Evolutionary conservation across 64 coral and sea anemone species (phyloP).

Genomic region (Orbicella faveolata): DNA sequence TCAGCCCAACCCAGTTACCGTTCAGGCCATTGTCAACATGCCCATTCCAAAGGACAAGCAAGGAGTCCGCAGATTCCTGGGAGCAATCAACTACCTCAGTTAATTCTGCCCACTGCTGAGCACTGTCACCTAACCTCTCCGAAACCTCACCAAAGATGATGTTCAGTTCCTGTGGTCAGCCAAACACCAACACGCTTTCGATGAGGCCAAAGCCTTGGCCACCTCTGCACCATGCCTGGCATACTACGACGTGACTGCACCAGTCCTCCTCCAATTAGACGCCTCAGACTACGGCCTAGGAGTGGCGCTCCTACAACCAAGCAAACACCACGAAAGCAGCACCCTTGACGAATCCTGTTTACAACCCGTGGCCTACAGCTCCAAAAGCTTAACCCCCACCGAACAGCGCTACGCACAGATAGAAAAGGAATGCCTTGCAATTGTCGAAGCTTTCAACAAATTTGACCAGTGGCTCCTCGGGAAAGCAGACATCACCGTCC

Average conservation of each 20-base stretch:
- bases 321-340: background rate
- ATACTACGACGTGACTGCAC: slow-evolving; percentile 32
- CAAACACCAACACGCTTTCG: too few relatives aligned
- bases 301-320: slow-evolving; percentile 21
- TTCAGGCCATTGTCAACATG: slow-evolving; percentile 32
- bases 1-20: slow-evolving; percentile 29
- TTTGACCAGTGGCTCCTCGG: slow-evolving; percentile 59
- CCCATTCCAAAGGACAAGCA: slow-evolving; percentile 44
- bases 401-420: slow-evolving; percentile 47
- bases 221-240: slow-evolving; percentile 42
- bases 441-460: slow-evolving; percentile 54
- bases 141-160: slow-evolving; percentile 60
- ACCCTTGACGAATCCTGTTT: slow-evolving; percentile 53
- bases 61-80: slow-evolving; percentile 47
- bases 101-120: slow-evolving; percentile 65
- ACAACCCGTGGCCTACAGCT: slow-evolving; percentile 48
- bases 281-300: slow-evolving; percentile 53
- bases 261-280: slow-evolving; percentile 39
- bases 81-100: slow-evolving; percentile 53
- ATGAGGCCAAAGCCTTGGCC: slow-evolving; percentile 57
- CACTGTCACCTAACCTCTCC: slow-evolving; percentile 33
- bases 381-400: slow-evolving; percentile 43
- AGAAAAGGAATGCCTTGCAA: slow-evolving; percentile 56
- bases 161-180: too few relatives aligned
- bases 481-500: slow-evolving; percentile 40